phyloP scores from a whole-genome alignment of 2,113 vertebrate species.

The Callaeas wilsoni region DNA sequence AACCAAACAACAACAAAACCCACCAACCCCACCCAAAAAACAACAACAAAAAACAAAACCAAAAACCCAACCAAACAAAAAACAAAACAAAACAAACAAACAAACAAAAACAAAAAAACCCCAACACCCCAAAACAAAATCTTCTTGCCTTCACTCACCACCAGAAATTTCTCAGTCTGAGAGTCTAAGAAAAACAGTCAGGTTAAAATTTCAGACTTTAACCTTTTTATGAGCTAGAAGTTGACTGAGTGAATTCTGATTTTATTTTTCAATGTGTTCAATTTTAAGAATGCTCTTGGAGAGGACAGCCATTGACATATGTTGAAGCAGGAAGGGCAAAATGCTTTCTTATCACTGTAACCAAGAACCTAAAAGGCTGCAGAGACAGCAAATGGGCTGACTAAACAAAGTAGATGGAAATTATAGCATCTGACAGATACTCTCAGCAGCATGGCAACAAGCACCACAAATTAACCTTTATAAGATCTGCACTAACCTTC shows the following conservation, averaged over 20 bases:
- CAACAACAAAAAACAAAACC: background rate
- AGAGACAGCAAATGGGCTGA: background rate
- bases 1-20: background rate
- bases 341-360: background rate
- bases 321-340: background rate
- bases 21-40: background rate
- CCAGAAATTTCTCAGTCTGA: background rate
- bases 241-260: background rate
- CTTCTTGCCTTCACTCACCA: background rate
- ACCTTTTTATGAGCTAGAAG: background rate
- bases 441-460: background rate
- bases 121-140: background rate
- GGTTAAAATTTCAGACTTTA: background rate
- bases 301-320: background rate
- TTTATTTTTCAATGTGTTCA: background rate
- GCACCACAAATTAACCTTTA: background rate
- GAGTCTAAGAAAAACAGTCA: background rate
- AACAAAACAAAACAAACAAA: background rate
- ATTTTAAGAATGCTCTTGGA: background rate
- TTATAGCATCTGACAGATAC: background rate
- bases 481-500: slow-evolving; percentile 76
- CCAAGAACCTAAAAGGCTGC: background rate
- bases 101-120: background rate
- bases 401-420: slow-evolving; percentile 5
- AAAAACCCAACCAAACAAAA: background rate